Base-by-base conservation (phyloP, 1,140 invertebrate genomes). In the Drosophila sproati region DNA sequence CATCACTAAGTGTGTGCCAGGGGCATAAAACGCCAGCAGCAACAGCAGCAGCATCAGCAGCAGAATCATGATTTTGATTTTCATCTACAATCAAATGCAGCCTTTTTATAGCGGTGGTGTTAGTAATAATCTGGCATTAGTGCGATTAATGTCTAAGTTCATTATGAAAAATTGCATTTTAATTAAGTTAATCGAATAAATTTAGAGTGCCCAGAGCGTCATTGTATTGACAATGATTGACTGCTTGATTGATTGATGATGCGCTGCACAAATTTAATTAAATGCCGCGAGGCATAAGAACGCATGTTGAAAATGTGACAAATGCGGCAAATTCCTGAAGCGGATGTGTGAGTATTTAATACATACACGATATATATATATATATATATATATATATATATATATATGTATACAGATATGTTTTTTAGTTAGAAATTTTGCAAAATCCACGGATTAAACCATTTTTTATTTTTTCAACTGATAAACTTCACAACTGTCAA, bases 121-220 rank as follows among this genome's bases (percentile, higher is more conserved):
- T 3, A 34, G 34, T 57, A 28, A 51, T 43, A 68, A 68, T 59
- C 47, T 4, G 39, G 20, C 34, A 43, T 64, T 67, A 50, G 64
- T 28, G 34, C 29, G 52, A 39, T 52, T 45, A 57, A 50, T 20
- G 8, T 3, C 34, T 34, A 34, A 34, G 34, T 34, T 0, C 5
- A 77, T 81, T 77, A 74, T 81, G 78, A 81, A 85, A 80, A 80
- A 86, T 78, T 71, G 68, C 66, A 86, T 78, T 85, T 78, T 45
- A 78, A 85, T 81, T 54, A 56, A 51, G 31, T 59, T 28, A 51
- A 52, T 43, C 54, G 41, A 57, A 63, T 45, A 57, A 48, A 39
- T 31, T 63, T 47, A 35, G 39, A 45, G n/a, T 68, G 67, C 61
- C 61, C 43, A 80, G 20, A 39, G 32, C 59, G 28, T 37, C 10